Evolutionary conservation across 2,888 invertebrate species (phyloP).

Genomic region (Nematopogon swammerdamellus): DNA sequence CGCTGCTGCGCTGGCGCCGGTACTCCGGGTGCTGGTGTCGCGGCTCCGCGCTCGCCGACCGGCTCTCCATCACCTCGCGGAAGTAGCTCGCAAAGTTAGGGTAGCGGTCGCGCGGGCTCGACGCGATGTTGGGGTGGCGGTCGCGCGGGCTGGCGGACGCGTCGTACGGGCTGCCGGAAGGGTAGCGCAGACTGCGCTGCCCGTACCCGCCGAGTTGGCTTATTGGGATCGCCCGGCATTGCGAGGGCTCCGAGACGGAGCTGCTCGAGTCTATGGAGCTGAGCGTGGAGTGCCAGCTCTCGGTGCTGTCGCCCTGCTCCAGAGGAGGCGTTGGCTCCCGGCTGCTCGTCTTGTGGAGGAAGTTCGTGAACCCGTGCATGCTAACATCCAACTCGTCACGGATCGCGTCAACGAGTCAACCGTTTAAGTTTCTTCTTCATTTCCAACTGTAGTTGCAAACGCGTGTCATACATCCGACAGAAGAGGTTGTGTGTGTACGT

Average conservation of each 20-base stretch:
- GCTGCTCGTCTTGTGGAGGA: conserved; percentile 32
- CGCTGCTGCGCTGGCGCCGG: conserved; percentile 27
- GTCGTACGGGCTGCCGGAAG: conserved; percentile 29
- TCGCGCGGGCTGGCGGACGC: conserved; percentile 34
- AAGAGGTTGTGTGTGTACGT: too few relatives aligned
- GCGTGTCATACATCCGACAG: too few relatives aligned
- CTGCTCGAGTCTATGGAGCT: conserved; percentile 25
- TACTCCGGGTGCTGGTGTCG: conserved; percentile 27
- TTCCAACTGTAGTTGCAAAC: too few relatives aligned
- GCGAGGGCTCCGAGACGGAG: conserved; percentile 18
- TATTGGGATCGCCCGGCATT: conserved; percentile 28
- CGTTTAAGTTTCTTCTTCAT: too few relatives aligned
- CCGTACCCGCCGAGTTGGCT: conserved; percentile 24
- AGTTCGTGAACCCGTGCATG: conserved; percentile 50
- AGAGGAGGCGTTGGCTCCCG: conserved; percentile 29
- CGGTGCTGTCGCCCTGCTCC: conserved; percentile 39
- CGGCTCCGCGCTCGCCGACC: conserved; percentile 23
- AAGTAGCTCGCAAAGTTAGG: conserved; percentile 45
- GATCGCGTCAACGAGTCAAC: too few relatives aligned
- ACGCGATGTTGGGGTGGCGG: conserved; percentile 34
- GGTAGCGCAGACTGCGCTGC: conserved; percentile 26
- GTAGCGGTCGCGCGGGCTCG: conserved; percentile 42
- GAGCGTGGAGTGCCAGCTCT: conserved; percentile 41
- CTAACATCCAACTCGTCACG: conserved; percentile 14
- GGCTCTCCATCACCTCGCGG: conserved; percentile 35